Percentiles rank a stretch among this genome's conserved stretches.
These are phyloP conservation scores for Adelognathus sp. DNA, from an alignment of 2,888 invertebrate species.

Conservation along the genomic window DNA sequence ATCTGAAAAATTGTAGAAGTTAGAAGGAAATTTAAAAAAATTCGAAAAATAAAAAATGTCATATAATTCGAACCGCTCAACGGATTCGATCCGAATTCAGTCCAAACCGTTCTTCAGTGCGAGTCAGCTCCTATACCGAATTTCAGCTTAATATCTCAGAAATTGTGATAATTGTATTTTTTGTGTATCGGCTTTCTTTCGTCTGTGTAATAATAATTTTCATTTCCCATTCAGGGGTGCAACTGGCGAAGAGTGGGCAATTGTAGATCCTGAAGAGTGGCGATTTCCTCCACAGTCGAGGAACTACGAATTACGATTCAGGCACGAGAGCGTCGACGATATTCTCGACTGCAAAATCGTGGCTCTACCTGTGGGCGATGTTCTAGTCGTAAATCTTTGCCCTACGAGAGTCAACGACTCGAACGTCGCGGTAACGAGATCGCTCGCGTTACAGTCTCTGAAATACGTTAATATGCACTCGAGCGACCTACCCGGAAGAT, in stretches of 20 bases:
- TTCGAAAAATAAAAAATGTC: too few relatives aligned
- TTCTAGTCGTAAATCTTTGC: conserved; percentile 71
- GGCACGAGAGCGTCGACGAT: conserved; percentile 50
- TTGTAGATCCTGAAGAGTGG: conserved; percentile 62
- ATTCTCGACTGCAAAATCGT: conserved; percentile 70
- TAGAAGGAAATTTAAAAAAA: too few relatives aligned
- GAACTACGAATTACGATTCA: conserved; percentile 68
- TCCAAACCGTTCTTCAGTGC: too few relatives aligned
- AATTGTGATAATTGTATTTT: too few relatives aligned
- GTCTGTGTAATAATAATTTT: neutral
- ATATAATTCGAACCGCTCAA: too few relatives aligned
- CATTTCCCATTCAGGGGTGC: neutral
- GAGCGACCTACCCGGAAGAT: conserved; percentile 66
- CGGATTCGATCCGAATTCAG: too few relatives aligned
- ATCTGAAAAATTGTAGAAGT: too few relatives aligned
- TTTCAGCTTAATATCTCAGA: too few relatives aligned
- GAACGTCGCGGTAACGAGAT: conserved; percentile 54
- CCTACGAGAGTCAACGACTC: conserved; percentile 32
- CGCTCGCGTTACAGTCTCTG: conserved; percentile 65
- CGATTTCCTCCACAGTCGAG: conserved; percentile 54
- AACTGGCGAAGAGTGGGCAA: neutral
- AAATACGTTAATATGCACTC: conserved; percentile 73
- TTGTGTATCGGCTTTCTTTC: neutral
- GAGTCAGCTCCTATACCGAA: too few relatives aligned
- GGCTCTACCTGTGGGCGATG: conserved; percentile 73